phyloP scores from a whole-genome alignment of 2,888 invertebrate genomes.

The Nomada fabriciana region DNA sequence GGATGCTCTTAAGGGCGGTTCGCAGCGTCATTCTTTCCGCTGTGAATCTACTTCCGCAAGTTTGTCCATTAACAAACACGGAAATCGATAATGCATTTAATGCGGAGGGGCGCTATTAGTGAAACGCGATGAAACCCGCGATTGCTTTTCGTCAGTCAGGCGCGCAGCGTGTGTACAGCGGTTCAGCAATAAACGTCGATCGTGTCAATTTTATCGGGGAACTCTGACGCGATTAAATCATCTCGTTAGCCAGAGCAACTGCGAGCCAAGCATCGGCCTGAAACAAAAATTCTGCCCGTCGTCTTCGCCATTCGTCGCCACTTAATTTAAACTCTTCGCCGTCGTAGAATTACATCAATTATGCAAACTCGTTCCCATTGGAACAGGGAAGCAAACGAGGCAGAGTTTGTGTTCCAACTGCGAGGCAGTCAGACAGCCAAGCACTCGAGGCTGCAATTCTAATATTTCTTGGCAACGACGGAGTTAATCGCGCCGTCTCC shows the following conservation, averaged over 20 bases:
- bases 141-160: constrained; percentile 54
- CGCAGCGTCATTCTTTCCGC: constrained; percentile 13
- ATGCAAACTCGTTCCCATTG: constrained; percentile 20
- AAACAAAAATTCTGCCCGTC: background rate
- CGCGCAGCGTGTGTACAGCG: background rate
- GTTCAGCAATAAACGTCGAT: background rate
- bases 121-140: constrained; percentile 42
- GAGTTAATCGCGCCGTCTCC: constrained; percentile 35
- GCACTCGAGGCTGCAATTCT: background rate
- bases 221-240: background rate
- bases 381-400: constrained; percentile 14
- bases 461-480: constrained; percentile 44
- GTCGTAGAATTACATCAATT: constrained; percentile 24
- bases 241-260: background rate
- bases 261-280: background rate
- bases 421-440: background rate
- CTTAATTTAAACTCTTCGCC: background rate
- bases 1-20: constrained; percentile 19
- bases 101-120: constrained; percentile 47
- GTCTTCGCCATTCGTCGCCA: background rate
- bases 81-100: constrained; percentile 58
- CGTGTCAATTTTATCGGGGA: constrained; percentile 31
- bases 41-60: constrained; percentile 48
- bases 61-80: constrained; percentile 61
- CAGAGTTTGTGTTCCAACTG: background rate